phyloP scores from a whole-genome alignment of 2,797 vertebrate species.

The Tamandua tetradactyla region DNA sequence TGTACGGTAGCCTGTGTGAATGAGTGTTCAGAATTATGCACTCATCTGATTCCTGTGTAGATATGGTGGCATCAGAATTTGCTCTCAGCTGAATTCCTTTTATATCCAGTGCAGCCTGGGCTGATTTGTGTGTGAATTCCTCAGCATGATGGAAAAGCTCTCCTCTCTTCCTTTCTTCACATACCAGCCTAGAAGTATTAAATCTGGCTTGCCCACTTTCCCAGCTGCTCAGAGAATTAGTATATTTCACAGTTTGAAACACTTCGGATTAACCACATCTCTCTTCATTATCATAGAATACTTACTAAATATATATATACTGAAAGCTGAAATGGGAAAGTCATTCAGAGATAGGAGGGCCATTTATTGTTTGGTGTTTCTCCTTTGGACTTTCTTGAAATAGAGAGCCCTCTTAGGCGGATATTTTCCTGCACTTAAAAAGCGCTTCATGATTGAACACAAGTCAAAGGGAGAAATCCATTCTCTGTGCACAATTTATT shows the following conservation, averaged over 20 bases:
- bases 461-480: background rate
- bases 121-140: background rate
- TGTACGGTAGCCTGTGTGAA: background rate
- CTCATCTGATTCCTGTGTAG: background rate
- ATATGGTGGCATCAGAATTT: background rate
- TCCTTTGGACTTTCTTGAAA: slow-evolving; percentile 31
- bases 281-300: background rate
- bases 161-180: background rate
- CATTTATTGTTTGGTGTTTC: slow-evolving; percentile 12
- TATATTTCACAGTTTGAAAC: background rate
- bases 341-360: background rate
- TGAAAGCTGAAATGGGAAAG: background rate
- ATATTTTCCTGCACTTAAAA: background rate
- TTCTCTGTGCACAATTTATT: background rate
- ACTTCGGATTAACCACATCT: background rate
- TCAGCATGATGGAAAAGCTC: background rate
- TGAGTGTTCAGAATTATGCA: background rate
- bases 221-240: background rate
- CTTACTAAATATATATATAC: background rate
- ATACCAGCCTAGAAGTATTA: background rate
- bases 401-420: background rate
- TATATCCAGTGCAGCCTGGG: background rate
- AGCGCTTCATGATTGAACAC: background rate
- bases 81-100: background rate
- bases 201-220: background rate